Evolutionary conservation across 2,888 invertebrate genomes (phyloP).

Genomic region (Melieria crassipennis): DNA sequence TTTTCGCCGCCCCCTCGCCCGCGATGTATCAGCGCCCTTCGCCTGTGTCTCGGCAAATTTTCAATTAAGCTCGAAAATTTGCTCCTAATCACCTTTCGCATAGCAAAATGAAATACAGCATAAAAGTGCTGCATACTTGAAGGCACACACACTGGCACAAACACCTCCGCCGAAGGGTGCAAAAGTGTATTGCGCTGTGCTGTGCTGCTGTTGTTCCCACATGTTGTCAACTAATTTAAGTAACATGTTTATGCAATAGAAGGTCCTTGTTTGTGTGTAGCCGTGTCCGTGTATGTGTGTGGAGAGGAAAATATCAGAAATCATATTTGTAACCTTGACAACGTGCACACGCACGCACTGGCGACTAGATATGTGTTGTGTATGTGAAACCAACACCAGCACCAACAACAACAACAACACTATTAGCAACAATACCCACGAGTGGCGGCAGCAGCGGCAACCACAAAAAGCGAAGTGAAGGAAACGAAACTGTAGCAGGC

Average conservation of each 20-base stretch:
- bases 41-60: neutral
- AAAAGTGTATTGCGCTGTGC: neutral
- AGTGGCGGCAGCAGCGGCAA: neutral
- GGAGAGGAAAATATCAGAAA: slow-evolving; percentile 1
- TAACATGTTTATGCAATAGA: slow-evolving; percentile 19
- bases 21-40: no score
- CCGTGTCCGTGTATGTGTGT: no score
- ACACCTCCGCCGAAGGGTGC: neutral
- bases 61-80: slow-evolving; percentile 25
- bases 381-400: no score
- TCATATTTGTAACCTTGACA: slow-evolving; percentile 19
- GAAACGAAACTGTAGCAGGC: no score
- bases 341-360: slow-evolving; percentile 8
- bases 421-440: slow-evolving; percentile 8
- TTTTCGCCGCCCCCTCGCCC: neutral
- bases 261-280: neutral
- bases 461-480: no score
- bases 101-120: neutral
- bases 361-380: neutral
- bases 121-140: neutral
- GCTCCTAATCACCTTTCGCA: slow-evolving; percentile 19
- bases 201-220: slow-evolving; percentile 4
- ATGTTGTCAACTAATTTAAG: slow-evolving; percentile 24
- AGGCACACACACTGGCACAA: slow-evolving; percentile 1
- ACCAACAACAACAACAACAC: neutral